Evolutionary conservation across 2,888 invertebrate species (phyloP).

Genomic region (Tortrix viridana): DNA sequence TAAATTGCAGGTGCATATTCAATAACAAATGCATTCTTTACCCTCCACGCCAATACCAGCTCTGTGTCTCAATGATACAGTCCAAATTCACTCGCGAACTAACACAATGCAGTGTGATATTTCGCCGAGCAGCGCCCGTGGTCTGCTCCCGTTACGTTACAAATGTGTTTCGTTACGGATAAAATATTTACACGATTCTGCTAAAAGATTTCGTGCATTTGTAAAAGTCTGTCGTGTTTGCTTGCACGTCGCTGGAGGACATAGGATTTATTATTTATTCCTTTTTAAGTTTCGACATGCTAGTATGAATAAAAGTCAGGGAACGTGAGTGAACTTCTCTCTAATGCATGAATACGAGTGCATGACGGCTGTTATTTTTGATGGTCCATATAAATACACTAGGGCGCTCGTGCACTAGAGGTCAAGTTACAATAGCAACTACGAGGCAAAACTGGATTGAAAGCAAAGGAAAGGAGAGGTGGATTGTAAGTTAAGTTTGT

Average conservation of each 20-base stretch:
- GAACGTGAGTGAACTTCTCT: too few relatives aligned
- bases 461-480: too few relatives aligned
- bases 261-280: slow-evolving; percentile 20
- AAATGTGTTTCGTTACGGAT: slow-evolving; percentile 37
- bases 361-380: neutral
- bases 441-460: too few relatives aligned
- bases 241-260: slow-evolving; percentile 3
- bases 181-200: slow-evolving; percentile 36
- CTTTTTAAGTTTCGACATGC: slow-evolving; percentile 7
- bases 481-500: too few relatives aligned
- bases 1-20: slow-evolving; percentile 30
- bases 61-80: slow-evolving; percentile 2
- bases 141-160: slow-evolving; percentile 31
- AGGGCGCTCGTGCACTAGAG: too few relatives aligned
- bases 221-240: slow-evolving; percentile 24
- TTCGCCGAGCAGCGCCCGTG: slow-evolving; percentile 14
- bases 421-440: too few relatives aligned
- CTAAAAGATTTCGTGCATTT: slow-evolving; percentile 36
- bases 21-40: slow-evolving; percentile 13
- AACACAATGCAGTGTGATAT: slow-evolving; percentile 18
- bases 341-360: neutral
- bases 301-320: slow-evolving; percentile 12
- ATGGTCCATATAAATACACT: too few relatives aligned
- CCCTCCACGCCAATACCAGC: neutral
- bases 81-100: slow-evolving; percentile 13